Evolutionary conservation across 2,888 invertebrate species (phyloP), one percentile per base, ranked within the genome.

Genomic region (Aporophyla nigra): DNA sequence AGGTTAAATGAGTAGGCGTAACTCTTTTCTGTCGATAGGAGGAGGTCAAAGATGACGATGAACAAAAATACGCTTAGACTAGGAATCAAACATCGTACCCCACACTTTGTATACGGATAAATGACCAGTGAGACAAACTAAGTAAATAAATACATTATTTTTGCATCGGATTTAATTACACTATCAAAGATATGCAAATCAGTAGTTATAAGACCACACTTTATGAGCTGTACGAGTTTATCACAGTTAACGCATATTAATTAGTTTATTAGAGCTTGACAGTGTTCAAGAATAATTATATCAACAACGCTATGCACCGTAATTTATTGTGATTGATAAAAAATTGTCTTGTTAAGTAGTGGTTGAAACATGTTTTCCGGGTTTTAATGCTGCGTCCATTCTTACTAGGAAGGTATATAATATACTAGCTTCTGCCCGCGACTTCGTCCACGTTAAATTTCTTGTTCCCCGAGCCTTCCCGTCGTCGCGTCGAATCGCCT

Each of bases 211-310:
- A 58, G 24, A 59, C 43, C 14, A 43, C 21, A 19, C 21, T 65
- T 72, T 54, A 65, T 43, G 58, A 76, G 65, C 68, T 19, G 24
- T 59, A 24, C 19, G 56, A 63, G 46, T 76, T 76, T 53, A 68
- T 82, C 43, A 51, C 24, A 59, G 58, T 69, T 43, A 66, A 78
- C 56, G 65, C 54, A 77, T 83, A 80, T 77, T 61, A 66, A 56
- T 83, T 66, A 33, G 59, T 70, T 77, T 65, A 80, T 70, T 80
- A 83, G 71, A 80, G 65, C 83, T 70, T 70, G 83, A 80, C 78
- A 77, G 43, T 80, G 54, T 61, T 71, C 24, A 46, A 58, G 54
- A 77, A 66, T 83, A 80, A 83, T 83, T 83, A 80, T 83, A 83
- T 61, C 54, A 83, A 83, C 83, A 80, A 61, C 7, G 24, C 24